Conservation (phyloP, 1,140 invertebrate genomes). For the Psix sp. region DNA sequence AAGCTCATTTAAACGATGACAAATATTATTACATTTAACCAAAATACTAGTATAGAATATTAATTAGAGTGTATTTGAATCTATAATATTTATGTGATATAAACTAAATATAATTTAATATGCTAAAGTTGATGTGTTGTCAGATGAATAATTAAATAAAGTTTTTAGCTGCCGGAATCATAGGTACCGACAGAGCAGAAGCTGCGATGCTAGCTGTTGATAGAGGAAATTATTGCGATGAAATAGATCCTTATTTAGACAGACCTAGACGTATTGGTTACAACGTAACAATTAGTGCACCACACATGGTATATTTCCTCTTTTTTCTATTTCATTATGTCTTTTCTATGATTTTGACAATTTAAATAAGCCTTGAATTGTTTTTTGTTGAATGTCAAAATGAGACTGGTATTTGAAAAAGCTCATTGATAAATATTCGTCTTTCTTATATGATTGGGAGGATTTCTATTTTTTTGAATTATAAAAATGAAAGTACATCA, state of each 20-base stretch:
- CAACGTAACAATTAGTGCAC: constrained; percentile 97
- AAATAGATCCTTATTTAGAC: constrained; percentile 89
- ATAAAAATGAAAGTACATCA: background rate
- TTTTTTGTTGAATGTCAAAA: too few relatives aligned
- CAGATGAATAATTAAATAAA: background rate
- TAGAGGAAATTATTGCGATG: constrained; percentile 86
- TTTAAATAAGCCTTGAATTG: background rate
- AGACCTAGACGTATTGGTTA: constrained; percentile 92
- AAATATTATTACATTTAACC: too few relatives aligned
- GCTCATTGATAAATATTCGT: too few relatives aligned
- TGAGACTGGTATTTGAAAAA: too few relatives aligned
- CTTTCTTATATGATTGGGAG: too few relatives aligned
- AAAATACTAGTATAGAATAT: too few relatives aligned
- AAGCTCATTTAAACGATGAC: too few relatives aligned
- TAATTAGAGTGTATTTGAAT: too few relatives aligned
- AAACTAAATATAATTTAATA: too few relatives aligned
- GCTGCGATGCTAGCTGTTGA: constrained; percentile 92
- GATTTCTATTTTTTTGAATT: too few relatives aligned
- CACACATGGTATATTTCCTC: constrained; percentile 90
- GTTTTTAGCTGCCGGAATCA: constrained; percentile 90
- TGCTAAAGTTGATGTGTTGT: too few relatives aligned
- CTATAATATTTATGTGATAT: too few relatives aligned
- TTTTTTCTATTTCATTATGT: constrained; percentile 8
- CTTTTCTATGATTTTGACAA: constrained; percentile 3
- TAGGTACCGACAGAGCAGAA: constrained; percentile 86